Conservation (phyloP, 2,888 invertebrate genomes). For the Andrena praecox region DNA sequence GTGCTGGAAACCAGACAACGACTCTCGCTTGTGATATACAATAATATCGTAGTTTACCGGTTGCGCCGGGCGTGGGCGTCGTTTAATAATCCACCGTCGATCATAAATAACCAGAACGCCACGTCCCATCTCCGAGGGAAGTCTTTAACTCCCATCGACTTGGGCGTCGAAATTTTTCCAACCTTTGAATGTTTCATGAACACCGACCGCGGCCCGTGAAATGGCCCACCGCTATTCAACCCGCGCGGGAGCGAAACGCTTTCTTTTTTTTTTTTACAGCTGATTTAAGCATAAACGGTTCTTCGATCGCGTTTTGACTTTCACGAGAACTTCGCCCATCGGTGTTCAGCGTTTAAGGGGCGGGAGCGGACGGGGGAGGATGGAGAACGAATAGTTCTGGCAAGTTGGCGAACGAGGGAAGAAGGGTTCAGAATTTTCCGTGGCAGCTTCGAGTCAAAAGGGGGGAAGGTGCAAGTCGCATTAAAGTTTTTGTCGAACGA, state of each 20-base stretch:
- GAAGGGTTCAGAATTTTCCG: conserved; percentile 7
- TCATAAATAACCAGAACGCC: no score
- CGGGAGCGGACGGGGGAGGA: background rate
- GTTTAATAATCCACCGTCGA: no score
- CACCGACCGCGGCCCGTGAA: background rate
- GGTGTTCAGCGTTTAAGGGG: background rate
- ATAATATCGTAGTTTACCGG: background rate
- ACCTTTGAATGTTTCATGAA: conserved; percentile 10
- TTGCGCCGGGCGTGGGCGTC: no score
- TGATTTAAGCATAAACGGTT: conserved; percentile 6
- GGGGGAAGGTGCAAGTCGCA: background rate
- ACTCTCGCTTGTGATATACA: background rate
- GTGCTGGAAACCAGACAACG: background rate
- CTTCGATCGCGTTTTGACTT: conserved; percentile 8
- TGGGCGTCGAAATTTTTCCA: conserved; percentile 1
- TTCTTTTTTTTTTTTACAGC: background rate
- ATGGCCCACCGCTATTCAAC: background rate
- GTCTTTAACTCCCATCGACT: background rate
- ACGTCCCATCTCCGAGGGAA: background rate
- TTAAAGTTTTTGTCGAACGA: conserved; percentile 7
- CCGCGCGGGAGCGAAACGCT: background rate
- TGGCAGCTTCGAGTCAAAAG: background rate
- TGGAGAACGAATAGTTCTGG: background rate
- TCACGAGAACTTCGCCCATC: background rate
- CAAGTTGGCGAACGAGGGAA: background rate